Evolutionary conservation across 2,113 vertebrate genomes (phyloP), one percentile per base, ranked within the genome.

Genomic region (Tachycineta bicolor): DNA sequence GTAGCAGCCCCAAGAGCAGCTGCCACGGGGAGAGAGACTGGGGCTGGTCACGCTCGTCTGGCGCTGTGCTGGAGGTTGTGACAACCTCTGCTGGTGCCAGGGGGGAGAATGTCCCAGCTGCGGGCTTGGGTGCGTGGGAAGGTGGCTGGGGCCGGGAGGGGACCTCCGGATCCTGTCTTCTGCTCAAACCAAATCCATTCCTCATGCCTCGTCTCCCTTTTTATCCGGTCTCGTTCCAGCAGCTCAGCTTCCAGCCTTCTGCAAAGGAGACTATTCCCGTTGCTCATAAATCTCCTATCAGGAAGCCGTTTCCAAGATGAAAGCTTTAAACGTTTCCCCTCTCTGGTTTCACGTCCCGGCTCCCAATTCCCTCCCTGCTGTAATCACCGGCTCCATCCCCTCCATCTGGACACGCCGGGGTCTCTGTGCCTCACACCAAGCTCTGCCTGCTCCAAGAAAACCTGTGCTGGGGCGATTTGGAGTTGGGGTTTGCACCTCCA

Each of bases 261-360:
- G 94, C 83, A 80, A 41, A 74, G 89, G 83, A 86, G 79, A 3
- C 76, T 12, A 23, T 95, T 97, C 95, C 95, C 94, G 17, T 6
- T 1, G 79, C 95, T 94, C 95, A n/a, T 97, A 96, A 97, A 97
- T 97, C 94, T 90, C 31, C 95, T 89, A 86, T 78, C 94, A 94
- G 95, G 94, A 97, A 97, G 95, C 92, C 59, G 79, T 81, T 95
- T 95, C 92, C 90, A 90, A 92, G 92, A 90, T 95, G n/a, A 94
- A 94, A 96, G 93, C 90, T 83, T 78, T 80, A 65, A 95, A 94
- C 7, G 12, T 90, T 97, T 95, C 92, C 94, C 64, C 50, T 96
- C 92, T 96, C 90, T 65, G 23, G 86, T 94, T 97, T 90, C 92
- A 90, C 39, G 3, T 75, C 95, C 59, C 68, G 28, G 79, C 73